Base-by-base conservation (phyloP, 2,888 invertebrate genomes). In the Spialia ferax region DNA sequence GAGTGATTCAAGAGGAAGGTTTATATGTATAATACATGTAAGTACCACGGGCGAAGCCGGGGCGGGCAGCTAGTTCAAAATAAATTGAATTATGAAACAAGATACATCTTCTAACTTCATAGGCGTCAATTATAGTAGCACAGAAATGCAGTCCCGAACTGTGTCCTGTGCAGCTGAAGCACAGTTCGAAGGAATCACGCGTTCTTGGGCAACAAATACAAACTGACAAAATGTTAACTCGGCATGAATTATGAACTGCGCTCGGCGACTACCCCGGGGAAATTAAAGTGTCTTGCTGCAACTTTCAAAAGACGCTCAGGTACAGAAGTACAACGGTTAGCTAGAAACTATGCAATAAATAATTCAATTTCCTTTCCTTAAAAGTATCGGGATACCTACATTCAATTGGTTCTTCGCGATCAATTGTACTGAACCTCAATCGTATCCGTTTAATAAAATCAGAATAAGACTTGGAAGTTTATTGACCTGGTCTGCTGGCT, bases 201-300 rank as follows among this genome's bases (percentile, higher is more conserved):
- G 79, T 80, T 83, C 78, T 84, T 81, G 77, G 78, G 77, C 84
- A 87, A 87, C 88, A 88, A 92, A 89, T 87, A 83, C 80, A 83
- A 89, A 88, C 93, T 91, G 93, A 92, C 93, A 92, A 91, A 93
- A 93, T 87, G 91, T 88, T 89, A 91, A 90, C 89, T 89, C 81
- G 78, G 89, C 87, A 91, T 93, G 92, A 93, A 91, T 92, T 93
- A 93, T 93, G 91, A 90, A 87, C 80, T 82, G 20, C 84, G 79
- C 84, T 83, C 80, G 74, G 75, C 71, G 75, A 74, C 79, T 77
- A 82, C 89, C 86, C 89, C 70, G 71, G 91, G 93, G 93, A 93
- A 93, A 93, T 93, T 93, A 93, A 91, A 91, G 88, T 90, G 89
- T 89, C 92, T 93, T 89, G 87, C 83, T 87, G 88, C 85, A 92